phyloP scores from a whole-genome alignment of 2,797 vertebrate genomes.

The Cygnus olor region DNA sequence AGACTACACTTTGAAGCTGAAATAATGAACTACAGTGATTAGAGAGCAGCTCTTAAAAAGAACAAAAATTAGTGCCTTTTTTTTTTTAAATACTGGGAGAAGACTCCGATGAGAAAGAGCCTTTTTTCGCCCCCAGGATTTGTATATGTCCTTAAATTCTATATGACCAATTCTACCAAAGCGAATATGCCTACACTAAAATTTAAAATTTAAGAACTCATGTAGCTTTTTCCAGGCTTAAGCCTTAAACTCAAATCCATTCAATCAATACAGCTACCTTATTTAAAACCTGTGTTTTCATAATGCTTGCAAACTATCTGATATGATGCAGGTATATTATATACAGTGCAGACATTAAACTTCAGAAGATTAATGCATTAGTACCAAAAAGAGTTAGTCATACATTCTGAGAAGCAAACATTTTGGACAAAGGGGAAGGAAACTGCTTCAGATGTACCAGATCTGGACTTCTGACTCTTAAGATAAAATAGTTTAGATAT shows the following conservation, averaged over 20 bases:
- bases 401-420: neutral
- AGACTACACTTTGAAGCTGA: slow-evolving; percentile 60
- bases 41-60: slow-evolving; percentile 50
- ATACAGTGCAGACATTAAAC: neutral
- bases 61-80: slow-evolving; percentile 46
- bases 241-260: neutral
- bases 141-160: slow-evolving; percentile 3
- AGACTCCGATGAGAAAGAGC: slow-evolving; percentile 3
- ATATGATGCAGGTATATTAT: neutral
- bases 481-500: neutral
- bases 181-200: neutral
- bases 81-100: slow-evolving; percentile 10
- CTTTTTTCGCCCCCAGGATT: neutral
- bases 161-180: neutral
- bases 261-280: neutral
- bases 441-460: neutral
- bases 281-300: neutral
- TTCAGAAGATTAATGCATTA: neutral
- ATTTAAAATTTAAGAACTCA: neutral
- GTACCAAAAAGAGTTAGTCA: neutral
- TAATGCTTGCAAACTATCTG: neutral
- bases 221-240: neutral
- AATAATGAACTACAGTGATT: slow-evolving; percentile 65
- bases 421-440: neutral
- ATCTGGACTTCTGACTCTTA: neutral